Evolutionary conservation across 2,113 vertebrate species (phyloP), one percentile per base, ranked within the genome.

Genomic region (Semnopithecus entellus): DNA sequence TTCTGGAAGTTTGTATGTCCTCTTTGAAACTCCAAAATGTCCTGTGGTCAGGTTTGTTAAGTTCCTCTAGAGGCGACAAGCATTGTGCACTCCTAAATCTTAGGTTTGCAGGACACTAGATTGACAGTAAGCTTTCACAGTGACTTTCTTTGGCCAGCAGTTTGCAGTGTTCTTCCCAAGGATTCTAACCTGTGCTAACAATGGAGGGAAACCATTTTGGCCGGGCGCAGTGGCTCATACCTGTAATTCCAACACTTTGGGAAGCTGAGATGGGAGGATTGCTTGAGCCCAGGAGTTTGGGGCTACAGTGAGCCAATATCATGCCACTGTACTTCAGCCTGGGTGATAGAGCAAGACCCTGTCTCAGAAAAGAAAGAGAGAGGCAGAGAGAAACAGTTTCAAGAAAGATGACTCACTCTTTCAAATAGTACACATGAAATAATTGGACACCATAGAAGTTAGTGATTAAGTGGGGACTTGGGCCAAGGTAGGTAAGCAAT

Each of bases 121-220:
- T 87, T 81, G 90, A 89, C 57, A 91, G 17, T 82, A 88, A 91
- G 12, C n/a, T 78, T 97, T 97, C 57, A 40, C 25, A 48, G 7
- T 76, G 48, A 50, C 66, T 52, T 88, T 59, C n/a, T 87, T 94
- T 86, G 23, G 11, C 27, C 80, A 30, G n/a, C 35, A 52, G 48
- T 85, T 93, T 50, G 1, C 45, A 66, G 5, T 85, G 55, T 75
- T 88, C 68, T 88, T 30, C 59, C 32, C 25, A 61, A 79, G 27
- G 40, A 68, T 93, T 96, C 90, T 91, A 84, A 75, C 70, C 35
- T 79, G 8, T 61, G 22, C 8, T 86, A 76, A 95, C 95, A 96
- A 55, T 61, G 48, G 38, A 90, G n/a, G n/a, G 64, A 70, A 64
- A 64, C 61, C 61, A 64, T 64, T 64, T 64, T 64, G 27, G 61